These are phyloP conservation scores for Nasonia longicornis DNA, from an alignment of 1,140 invertebrate species.

Conservation along the genomic window DNA sequence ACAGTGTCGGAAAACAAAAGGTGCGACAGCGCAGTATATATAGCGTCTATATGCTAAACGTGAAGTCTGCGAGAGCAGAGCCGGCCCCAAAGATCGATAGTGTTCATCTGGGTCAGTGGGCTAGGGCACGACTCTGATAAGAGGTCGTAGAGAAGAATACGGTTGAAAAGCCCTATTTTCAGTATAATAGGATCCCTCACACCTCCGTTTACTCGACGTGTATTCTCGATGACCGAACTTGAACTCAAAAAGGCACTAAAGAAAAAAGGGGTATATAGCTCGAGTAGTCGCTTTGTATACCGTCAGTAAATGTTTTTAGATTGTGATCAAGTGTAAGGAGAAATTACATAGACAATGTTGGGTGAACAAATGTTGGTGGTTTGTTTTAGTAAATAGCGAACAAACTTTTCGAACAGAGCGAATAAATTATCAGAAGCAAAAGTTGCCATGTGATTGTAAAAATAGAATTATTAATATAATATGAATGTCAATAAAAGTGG, in stretches of 20 bases:
- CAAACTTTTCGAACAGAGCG: too few species aligned
- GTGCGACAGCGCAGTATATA: not conserved
- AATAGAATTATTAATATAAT: too few species aligned
- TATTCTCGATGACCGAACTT: not conserved
- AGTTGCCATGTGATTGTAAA: too few species aligned
- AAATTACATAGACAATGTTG: too few species aligned
- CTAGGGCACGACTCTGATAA: slow-evolving; percentile 60
- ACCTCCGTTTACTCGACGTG: not conserved
- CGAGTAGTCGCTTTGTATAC: too few species aligned
- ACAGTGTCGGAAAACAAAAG: not conserved
- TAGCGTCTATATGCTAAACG: not conserved
- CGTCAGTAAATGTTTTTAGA: too few species aligned
- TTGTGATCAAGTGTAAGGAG: too few species aligned
- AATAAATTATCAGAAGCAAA: too few species aligned
- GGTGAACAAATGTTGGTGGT: too few species aligned
- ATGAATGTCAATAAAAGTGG: too few species aligned
- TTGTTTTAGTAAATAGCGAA: too few species aligned
- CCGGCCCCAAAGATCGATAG: slow-evolving; percentile 60
- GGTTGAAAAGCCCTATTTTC: not conserved
- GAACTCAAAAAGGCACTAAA: not conserved
- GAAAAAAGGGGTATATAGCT: not conserved
- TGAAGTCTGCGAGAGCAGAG: slow-evolving; percentile 6
- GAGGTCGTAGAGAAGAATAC: slow-evolving; percentile 50
- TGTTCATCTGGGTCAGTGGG: slow-evolving; percentile 62
- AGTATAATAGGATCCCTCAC: not conserved